Base-by-base conservation (phyloP, 2,113 vertebrate species). In the Apteryx mantelli region DNA sequence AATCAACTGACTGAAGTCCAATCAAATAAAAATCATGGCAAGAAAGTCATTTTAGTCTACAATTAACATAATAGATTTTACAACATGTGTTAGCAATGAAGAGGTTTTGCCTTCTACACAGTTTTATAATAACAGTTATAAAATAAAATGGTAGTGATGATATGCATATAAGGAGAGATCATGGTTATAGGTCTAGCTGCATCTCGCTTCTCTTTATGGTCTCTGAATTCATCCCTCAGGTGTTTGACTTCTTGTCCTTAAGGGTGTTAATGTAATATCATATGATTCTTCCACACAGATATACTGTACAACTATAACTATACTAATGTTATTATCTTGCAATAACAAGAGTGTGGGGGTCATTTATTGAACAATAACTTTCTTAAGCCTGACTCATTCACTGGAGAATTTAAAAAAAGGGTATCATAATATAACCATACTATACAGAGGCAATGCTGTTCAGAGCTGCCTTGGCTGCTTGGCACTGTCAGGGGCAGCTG, bases 11-110 rank as follows among this genome's bases (percentile, higher is more conserved):
- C 83, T 69, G 24, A 9, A 91, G 18, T 24, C 9, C 88, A 94
- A 73, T 61, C 34, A 84, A 96, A 94, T 75, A 93, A 88, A 96
- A 96, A 71, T 78, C 19, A 75, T 71, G 46, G 11, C 22, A 89
- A n/a, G n/a, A 53, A 91, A 82, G 58, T 69, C 24, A 64, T 86
- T 91, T 66, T 15, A 81, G n/a, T 66, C 63, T 82, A 28, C 48
- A 91, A 89, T 91, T 92, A 82, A 60, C 61, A 30, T 26, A 88
- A 74, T 26, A 26, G 42, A 88, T 92, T 94, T 94, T 86, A 64
- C 7, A 69, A 42, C 9, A 17, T 65, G 40, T 61, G 25, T 3
- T 81, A 78, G 55, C 79, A 95, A 82, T 71, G 0, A 93, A 86
- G 40, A 80, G 20, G 13, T 24, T 86, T 90, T 93, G 40, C 52